These are phyloP conservation scores for Diorhabda carinulata DNA, from an alignment of 1,140 invertebrate genomes.

Conservation along the genomic window DNA sequence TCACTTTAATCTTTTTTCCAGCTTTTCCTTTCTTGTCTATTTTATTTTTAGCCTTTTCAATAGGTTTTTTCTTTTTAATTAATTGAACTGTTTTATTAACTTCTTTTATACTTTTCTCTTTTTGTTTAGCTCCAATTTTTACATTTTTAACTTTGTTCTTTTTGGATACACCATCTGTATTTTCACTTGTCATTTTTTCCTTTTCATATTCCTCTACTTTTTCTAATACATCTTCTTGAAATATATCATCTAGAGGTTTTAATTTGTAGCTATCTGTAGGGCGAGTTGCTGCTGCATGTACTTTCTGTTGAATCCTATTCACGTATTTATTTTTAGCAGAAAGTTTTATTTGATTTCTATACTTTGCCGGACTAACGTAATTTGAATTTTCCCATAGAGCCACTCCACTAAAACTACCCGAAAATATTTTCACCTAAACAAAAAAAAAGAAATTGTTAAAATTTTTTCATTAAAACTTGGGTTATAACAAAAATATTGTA, in stretches of 20 bases:
- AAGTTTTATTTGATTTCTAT: constrained; percentile 65
- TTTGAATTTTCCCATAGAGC: constrained; percentile 91
- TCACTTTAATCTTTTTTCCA: not conserved
- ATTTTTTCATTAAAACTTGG: no score
- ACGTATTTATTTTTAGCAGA: constrained; percentile 73
- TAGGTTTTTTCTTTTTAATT: not conserved
- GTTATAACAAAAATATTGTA: no score
- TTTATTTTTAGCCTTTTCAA: not conserved
- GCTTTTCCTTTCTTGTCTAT: not conserved
- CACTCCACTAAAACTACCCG: constrained; percentile 88
- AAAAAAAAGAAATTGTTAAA: not conserved
- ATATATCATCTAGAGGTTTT: constrained; percentile 61
- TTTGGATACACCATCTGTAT: not conserved
- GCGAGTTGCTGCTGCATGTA: constrained; percentile 63
- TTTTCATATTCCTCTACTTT: constrained; percentile 28
- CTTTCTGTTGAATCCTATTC: constrained; percentile 69
- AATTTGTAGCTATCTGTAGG: constrained; percentile 66
- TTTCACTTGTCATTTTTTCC: constrained; percentile 6
- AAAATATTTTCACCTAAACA: constrained; percentile 72
- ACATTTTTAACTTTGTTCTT: not conserved
- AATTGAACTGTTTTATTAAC: not conserved
- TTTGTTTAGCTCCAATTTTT: not conserved
- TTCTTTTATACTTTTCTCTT: not conserved
- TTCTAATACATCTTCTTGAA: constrained; percentile 53
- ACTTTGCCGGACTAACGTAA: constrained; percentile 87